Percentiles rank a stretch among this genome's conserved stretches.
Evolutionary conservation across 2,797 vertebrate species (phyloP).

Genomic region (Acrocephalus scirpaceus): DNA sequence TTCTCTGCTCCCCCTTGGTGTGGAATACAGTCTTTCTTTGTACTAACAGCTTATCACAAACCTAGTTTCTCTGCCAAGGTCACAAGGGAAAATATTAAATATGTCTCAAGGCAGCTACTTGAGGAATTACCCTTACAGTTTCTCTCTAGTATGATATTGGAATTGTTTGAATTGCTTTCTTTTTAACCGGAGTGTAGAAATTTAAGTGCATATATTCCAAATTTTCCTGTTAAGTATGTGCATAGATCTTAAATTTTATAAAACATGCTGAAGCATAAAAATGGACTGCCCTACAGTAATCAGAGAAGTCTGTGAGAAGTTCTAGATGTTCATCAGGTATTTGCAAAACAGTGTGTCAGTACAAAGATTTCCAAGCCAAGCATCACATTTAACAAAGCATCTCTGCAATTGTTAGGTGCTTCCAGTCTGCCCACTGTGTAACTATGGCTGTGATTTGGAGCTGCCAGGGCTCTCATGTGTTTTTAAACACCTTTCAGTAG

Average conservation of each 20-base stretch:
- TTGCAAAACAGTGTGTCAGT: not conserved
- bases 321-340: not conserved
- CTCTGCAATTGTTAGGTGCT: not conserved
- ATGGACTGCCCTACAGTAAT: not conserved
- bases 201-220: not conserved
- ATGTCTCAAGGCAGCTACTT: not conserved
- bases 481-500: not conserved
- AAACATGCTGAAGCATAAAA: not conserved
- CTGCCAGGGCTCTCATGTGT: not conserved
- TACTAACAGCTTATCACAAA: not conserved
- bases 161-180: not conserved
- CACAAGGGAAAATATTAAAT: not conserved
- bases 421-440: not conserved
- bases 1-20: not conserved
- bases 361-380: not conserved
- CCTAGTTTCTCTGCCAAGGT: not conserved
- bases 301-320: not conserved
- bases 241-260: not conserved
- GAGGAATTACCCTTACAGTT: not conserved
- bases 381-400: not conserved
- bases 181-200: not conserved
- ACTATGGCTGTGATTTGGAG: not conserved
- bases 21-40: slow-evolving; percentile 3
- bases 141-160: not conserved
- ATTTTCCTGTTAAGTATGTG: not conserved